These are phyloP conservation scores for Micromys minutus DNA, from an alignment of 2,113 vertebrate genomes.

Conservation along the genomic window DNA sequence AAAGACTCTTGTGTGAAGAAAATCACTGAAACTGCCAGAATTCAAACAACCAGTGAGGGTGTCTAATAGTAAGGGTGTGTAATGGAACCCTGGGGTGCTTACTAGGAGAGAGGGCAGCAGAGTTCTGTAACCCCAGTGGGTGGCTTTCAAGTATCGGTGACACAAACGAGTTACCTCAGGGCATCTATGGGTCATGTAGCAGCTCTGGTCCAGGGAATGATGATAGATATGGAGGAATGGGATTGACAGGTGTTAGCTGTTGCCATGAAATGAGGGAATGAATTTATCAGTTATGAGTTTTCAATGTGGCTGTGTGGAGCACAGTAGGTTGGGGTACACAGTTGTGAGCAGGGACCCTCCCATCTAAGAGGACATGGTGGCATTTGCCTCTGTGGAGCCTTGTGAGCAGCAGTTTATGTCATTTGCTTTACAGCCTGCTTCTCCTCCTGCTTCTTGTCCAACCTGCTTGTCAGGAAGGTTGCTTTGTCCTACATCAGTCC, in stretches of 20 bases:
- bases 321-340: too few relatives aligned
- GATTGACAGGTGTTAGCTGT: fast-evolving
- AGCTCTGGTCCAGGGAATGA: not conserved
- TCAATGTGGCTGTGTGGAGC: fast-evolving
- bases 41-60: too few relatives aligned
- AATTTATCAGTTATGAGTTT: not conserved
- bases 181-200: too few relatives aligned
- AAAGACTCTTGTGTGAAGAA: too few relatives aligned
- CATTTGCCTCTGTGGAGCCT: not conserved
- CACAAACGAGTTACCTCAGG: not conserved
- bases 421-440: too few relatives aligned
- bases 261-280: not conserved
- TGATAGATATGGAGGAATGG: not conserved
- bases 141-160: not conserved
- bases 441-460: too few relatives aligned
- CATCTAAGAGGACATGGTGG: too few relatives aligned
- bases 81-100: not conserved
- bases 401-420: not conserved
- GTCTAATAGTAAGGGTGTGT: too few relatives aligned
- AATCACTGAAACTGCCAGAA: too few relatives aligned
- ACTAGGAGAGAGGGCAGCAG: not conserved
- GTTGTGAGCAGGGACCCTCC: not conserved
- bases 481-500: too few relatives aligned
- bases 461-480: too few relatives aligned
- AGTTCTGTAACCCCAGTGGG: not conserved